Conservation (phyloP, 1,140 invertebrate species). For the Zaprionus tsacasi region DNA sequence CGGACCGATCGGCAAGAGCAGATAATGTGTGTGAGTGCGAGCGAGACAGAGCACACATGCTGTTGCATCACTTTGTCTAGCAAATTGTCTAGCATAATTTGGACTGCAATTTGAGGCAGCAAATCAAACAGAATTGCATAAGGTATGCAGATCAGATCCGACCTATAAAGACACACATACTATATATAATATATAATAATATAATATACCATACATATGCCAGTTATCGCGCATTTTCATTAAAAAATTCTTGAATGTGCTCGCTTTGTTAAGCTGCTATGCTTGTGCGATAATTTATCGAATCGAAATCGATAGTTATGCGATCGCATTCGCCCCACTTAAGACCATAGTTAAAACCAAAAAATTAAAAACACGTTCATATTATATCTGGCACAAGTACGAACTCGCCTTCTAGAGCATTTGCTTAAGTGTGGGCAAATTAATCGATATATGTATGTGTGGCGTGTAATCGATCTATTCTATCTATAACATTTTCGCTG, state of each 20-base stretch:
- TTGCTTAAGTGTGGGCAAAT: not conserved
- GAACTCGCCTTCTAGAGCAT: not conserved
- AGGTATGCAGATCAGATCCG: conserved; percentile 3
- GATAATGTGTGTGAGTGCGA: conserved; percentile 37
- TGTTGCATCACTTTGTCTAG: conserved; percentile 30
- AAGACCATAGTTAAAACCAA: not conserved
- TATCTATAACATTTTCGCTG: not conserved
- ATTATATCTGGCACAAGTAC: not conserved
- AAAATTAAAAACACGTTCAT: not conserved
- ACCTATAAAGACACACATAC: too few relatives aligned
- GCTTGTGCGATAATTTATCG: too few relatives aligned
- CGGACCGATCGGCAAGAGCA: conserved; percentile 37
- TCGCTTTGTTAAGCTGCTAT: too few relatives aligned
- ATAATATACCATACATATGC: too few relatives aligned
- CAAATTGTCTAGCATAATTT: conserved; percentile 31
- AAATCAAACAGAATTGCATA: conserved; percentile 41
- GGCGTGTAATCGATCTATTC: conserved; percentile 8
- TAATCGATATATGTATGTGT: not conserved
- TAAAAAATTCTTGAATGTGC: too few relatives aligned
- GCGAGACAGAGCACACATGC: not conserved
- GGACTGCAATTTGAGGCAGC: conserved; percentile 21
- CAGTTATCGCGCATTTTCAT: too few relatives aligned
- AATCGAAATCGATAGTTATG: too few relatives aligned
- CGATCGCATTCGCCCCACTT: not conserved
- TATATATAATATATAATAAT: too few relatives aligned